A percentile compares a stretch with the other conserved stretches of the same genome.
phyloP scores from a whole-genome alignment of 1,140 invertebrate genomes.

The Araneus ventricosus region DNA sequence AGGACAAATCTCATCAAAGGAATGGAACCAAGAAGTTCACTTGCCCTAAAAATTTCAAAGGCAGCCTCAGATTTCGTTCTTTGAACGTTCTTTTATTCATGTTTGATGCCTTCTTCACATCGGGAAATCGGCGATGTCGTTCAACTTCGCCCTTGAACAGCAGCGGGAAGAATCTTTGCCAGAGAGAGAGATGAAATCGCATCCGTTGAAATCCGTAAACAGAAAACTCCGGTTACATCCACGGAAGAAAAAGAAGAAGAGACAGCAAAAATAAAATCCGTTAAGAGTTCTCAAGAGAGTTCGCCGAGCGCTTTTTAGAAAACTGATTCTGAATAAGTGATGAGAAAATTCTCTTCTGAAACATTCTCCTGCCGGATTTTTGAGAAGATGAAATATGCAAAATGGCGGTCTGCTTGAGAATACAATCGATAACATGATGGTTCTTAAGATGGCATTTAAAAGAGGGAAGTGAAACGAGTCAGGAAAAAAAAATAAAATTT shows the following conservation, averaged over 20 bases:
- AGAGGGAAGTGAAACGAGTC: no score
- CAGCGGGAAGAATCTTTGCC: background rate
- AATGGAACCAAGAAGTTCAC: background rate
- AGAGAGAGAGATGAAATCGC: background rate
- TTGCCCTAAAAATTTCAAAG: background rate
- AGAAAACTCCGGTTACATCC: constrained; percentile 13
- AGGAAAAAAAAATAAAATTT: no score
- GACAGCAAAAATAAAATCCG: background rate
- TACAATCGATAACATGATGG: no score
- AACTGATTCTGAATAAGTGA: background rate
- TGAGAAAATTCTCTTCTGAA: background rate
- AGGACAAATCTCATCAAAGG: background rate
- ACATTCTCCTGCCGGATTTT: background rate
- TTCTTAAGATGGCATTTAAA: no score
- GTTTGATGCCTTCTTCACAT: background rate
- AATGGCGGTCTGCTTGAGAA: no score
- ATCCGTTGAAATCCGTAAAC: background rate
- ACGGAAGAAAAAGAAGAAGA: background rate
- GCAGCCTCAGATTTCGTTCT: background rate
- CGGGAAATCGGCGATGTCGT: background rate
- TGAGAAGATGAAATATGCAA: no score
- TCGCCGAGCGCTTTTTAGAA: background rate
- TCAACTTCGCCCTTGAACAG: constrained; percentile 20
- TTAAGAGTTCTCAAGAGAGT: background rate
- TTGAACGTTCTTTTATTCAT: background rate